Percentiles rank a stretch among this genome's conserved stretches.
These are phyloP conservation scores for Etheostoma perlongum DNA, from an alignment of 2,797 vertebrate species.

Conservation along the genomic window DNA sequence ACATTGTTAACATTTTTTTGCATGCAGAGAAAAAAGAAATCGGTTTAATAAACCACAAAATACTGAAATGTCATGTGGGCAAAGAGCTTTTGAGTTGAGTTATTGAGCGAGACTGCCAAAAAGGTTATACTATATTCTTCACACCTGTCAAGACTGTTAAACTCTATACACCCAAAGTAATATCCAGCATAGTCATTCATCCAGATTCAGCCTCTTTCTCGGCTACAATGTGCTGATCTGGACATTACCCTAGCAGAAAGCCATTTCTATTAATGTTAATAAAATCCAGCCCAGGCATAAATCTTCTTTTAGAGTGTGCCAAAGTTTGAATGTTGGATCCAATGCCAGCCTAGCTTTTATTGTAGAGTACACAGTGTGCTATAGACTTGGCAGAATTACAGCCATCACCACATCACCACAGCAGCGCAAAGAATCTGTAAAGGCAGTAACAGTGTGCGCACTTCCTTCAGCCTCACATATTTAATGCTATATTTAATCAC, in stretches of 20 bases:
- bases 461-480: conserved; percentile 13
- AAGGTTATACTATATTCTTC: conserved; percentile 25
- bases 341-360: conserved; percentile 64
- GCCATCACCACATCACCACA: conserved; percentile 35
- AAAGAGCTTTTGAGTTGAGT: background rate
- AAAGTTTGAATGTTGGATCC: conserved; percentile 59
- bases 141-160: conserved; percentile 23
- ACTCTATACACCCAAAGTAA: conserved; percentile 23
- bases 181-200: conserved; percentile 16
- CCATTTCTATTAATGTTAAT: conserved; percentile 62
- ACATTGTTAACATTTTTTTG: no score
- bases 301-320: conserved; percentile 57
- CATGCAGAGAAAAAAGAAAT: no score
- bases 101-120: conserved; percentile 19
- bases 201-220: conserved; percentile 28
- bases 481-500: background rate
- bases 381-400: conserved; percentile 53
- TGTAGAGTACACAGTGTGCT: conserved; percentile 59
- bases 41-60: no score
- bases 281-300: conserved; percentile 52
- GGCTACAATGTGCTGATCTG: conserved; percentile 48
- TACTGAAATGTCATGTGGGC: no score
- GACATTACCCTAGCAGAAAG: conserved; percentile 29
- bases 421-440: conserved; percentile 40
- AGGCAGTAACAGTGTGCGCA: conserved; percentile 26